Evolutionary conservation across 2,888 invertebrate species (phyloP).

Genomic region (Pammene fasciana): DNA sequence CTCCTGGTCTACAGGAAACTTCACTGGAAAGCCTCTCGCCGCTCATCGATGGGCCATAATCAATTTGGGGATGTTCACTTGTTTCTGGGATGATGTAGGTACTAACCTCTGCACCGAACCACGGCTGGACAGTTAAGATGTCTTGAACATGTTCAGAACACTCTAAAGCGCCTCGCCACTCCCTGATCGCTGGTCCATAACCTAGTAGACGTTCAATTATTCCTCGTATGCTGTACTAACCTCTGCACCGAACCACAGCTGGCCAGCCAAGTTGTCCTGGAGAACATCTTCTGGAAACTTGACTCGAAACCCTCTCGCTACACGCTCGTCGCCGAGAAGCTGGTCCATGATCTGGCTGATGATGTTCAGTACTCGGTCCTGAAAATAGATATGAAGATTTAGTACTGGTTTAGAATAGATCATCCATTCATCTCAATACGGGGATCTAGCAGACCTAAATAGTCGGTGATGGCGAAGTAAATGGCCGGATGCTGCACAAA

Average conservation of each 20-base stretch:
- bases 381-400: conserved; percentile 46
- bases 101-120: neutral
- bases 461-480: too few species aligned
- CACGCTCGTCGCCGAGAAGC: conserved; percentile 92
- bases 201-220: too few species aligned
- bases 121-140: neutral
- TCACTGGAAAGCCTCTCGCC: too few species aligned
- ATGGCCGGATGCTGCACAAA: too few species aligned
- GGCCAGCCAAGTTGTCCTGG: conserved; percentile 98
- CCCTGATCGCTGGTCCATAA: neutral
- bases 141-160: neutral
- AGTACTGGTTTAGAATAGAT: too few species aligned
- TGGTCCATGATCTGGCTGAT: conserved; percentile 98
- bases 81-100: too few species aligned
- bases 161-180: neutral
- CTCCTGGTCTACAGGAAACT: too few species aligned
- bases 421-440: too few species aligned
- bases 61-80: too few species aligned
- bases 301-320: conserved; percentile 96
- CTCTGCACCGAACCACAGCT: conserved; percentile 99
- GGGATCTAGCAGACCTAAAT: too few species aligned
- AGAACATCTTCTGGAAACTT: conserved; percentile 99
- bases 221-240: conserved; percentile 66
- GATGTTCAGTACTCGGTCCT: conserved; percentile 95
- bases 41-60: too few species aligned